Evolutionary conservation across 1,140 invertebrate genomes (phyloP).

Genomic region (Zaprionus camerounensis): DNA sequence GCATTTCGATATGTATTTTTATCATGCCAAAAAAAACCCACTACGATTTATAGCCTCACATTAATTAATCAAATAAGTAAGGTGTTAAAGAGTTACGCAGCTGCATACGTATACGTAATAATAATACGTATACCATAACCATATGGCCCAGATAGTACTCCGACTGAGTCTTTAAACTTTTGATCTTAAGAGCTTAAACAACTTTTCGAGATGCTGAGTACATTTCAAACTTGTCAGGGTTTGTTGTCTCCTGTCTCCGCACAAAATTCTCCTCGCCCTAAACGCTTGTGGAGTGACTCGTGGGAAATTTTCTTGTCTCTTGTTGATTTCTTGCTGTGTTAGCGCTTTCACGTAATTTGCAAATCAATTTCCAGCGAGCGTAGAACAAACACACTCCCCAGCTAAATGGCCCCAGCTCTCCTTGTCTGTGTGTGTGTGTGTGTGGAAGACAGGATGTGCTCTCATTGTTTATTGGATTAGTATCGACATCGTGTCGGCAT

Average conservation of each 20-base stretch:
- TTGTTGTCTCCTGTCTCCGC: background rate
- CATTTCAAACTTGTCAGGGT: background rate
- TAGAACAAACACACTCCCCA: slow-evolving; percentile 28
- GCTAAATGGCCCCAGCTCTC: background rate
- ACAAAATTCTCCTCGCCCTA: background rate
- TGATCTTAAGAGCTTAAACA: background rate
- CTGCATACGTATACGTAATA: background rate
- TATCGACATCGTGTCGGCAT: slow-evolving; percentile 59
- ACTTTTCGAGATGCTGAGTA: background rate
- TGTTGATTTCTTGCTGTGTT: slow-evolving; percentile 33
- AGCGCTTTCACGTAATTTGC: slow-evolving; percentile 56
- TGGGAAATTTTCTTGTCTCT: slow-evolving; percentile 23
- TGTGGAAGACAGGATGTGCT: slow-evolving; percentile 24
- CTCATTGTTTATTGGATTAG: slow-evolving; percentile 73
- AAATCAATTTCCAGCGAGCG: slow-evolving; percentile 26
- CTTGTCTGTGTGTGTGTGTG: slow-evolving; percentile 2
- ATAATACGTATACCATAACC: background rate
- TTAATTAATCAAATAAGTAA: background rate
- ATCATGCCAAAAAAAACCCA: background rate
- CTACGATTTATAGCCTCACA: background rate
- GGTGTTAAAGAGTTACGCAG: background rate
- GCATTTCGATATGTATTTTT: background rate
- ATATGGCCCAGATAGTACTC: background rate
- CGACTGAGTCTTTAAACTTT: background rate
- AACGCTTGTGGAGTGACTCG: slow-evolving; percentile 18